Evolutionary conservation across 2,797 vertebrate species (phyloP).

Genomic region (Ctenopoma multispine): DNA sequence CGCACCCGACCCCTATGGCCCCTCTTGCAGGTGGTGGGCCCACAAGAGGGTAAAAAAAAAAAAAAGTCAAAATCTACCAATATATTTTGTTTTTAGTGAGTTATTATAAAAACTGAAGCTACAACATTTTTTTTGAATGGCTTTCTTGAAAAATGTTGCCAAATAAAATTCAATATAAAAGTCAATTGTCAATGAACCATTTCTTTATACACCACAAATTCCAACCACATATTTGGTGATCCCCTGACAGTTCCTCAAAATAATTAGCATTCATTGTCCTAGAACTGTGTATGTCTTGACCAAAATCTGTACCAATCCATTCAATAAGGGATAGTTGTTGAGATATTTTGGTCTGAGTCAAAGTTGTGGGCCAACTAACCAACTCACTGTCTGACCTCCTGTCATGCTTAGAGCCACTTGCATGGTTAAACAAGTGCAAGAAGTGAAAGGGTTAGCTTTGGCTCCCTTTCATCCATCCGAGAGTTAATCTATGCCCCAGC

Average conservation of each 20-base stretch:
- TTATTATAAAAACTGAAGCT: too few species aligned
- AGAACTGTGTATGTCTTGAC: neutral
- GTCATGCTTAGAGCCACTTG: neutral
- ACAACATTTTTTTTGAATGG: too few species aligned
- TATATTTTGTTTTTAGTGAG: too few species aligned
- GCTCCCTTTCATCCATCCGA: conserved; percentile 10
- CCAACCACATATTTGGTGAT: neutral
- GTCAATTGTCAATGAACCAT: neutral
- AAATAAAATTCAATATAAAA: too few species aligned
- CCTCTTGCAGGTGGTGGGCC: too few species aligned
- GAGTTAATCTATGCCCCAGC: conserved; percentile 8
- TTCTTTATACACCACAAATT: neutral
- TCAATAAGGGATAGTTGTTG: neutral
- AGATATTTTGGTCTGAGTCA: conserved; percentile 2
- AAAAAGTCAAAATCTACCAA: too few species aligned
- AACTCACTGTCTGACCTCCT: neutral
- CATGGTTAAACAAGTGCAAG: neutral
- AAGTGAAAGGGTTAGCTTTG: neutral
- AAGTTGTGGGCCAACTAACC: neutral
- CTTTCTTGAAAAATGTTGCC: too few species aligned
- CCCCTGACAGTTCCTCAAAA: neutral
- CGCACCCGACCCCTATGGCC: too few species aligned
- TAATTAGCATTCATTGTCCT: neutral
- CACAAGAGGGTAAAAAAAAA: too few species aligned
- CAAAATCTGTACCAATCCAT: neutral